A percentile compares a stretch with the other conserved stretches of the same genome.
These are phyloP conservation scores for Intoshia linei DNA, from an alignment of 1,140 invertebrate species.

Conservation along the genomic window DNA sequence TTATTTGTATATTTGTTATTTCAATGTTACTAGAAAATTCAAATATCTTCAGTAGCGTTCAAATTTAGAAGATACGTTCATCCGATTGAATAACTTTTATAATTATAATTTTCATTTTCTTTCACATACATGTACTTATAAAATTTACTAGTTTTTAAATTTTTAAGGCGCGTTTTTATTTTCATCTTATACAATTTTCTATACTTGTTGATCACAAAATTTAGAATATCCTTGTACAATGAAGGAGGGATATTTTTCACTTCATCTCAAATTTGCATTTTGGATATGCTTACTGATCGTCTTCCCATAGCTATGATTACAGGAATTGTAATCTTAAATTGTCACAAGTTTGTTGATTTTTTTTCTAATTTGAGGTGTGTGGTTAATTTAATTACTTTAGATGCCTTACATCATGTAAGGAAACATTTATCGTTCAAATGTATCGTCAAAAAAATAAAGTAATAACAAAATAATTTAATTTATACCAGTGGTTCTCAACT, in stretches of 20 bases:
- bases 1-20: too few relatives aligned
- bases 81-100: too few relatives aligned
- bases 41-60: too few relatives aligned
- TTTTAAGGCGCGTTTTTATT: too few relatives aligned
- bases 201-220: too few relatives aligned
- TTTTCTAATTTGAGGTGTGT: background rate
- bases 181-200: too few relatives aligned
- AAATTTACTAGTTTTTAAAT: too few relatives aligned
- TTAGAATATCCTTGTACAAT: constrained; percentile 33
- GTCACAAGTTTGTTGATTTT: constrained; percentile 33
- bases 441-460: constrained; percentile 63
- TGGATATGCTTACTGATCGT: constrained; percentile 63
- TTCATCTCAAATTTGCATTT: constrained; percentile 57
- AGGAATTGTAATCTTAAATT: constrained; percentile 51
- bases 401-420: constrained; percentile 48
- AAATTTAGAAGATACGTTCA: too few relatives aligned
- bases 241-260: constrained; percentile 66
- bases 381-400: background rate
- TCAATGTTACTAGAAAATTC: too few relatives aligned
- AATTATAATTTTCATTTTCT: too few relatives aligned
- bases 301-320: constrained; percentile 57
- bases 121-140: too few relatives aligned
- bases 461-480: background rate
- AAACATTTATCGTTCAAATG: constrained; percentile 58
- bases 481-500: too few relatives aligned